These are phyloP conservation scores for Pteronotus mesoamericanus DNA, from an alignment of 2,797 vertebrate species.

Conservation along the genomic window DNA sequence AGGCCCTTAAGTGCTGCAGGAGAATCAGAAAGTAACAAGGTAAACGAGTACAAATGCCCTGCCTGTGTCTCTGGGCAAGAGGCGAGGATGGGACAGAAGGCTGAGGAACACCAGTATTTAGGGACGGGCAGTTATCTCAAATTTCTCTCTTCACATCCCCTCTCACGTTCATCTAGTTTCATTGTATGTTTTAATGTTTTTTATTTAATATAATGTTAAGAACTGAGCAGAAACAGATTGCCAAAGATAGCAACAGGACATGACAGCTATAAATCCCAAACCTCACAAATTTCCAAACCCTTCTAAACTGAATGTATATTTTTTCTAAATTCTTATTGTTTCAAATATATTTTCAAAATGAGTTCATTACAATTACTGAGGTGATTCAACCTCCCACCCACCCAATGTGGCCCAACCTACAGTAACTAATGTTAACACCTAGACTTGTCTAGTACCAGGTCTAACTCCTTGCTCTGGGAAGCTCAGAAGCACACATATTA, in stretches of 20 bases:
- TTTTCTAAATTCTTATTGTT: background rate
- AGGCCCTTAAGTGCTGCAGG: background rate
- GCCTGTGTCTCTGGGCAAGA: background rate
- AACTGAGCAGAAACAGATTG: background rate
- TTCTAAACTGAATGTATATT: background rate
- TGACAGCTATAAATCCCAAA: background rate
- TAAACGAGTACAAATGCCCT: background rate
- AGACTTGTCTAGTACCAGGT: background rate
- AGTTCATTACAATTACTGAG: background rate
- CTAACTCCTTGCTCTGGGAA: background rate
- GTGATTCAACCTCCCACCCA: background rate
- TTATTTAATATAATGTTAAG: background rate
- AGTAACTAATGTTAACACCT: background rate
- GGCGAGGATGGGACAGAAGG: background rate
- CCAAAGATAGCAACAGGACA: background rate
- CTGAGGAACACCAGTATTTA: background rate
- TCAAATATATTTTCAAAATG: background rate
- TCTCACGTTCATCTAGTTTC: background rate
- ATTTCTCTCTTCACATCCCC: background rate
- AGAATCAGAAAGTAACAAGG: background rate
- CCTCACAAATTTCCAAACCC: background rate
- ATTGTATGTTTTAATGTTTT: background rate
- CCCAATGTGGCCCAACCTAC: background rate
- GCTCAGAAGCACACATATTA: background rate
- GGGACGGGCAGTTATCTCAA: background rate